Evolutionary conservation across 2,113 vertebrate species (phyloP), one percentile per base, ranked within the genome.

Genomic region (Heterocephalus glaber): DNA sequence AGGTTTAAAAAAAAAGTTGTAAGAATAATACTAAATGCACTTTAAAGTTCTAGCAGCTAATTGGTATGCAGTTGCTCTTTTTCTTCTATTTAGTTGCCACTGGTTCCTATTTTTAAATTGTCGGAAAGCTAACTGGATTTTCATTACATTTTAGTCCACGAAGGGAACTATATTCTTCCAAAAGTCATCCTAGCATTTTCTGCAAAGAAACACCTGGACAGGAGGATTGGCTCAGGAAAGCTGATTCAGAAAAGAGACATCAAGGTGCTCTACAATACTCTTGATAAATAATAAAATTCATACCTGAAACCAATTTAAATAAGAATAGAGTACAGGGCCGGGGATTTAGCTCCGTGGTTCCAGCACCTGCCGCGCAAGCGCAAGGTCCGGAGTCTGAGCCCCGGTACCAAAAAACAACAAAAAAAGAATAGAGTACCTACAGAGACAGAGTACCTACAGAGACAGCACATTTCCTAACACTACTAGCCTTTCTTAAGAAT

Each of bases 121-220:
- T 65, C 82, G 80, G 35, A 90, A 90, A 93, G 35, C 38, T 87
- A 35, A 90, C 10, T 76, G 68, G 70, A 94, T 68, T 92, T 83
- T 72, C 60, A 47, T 52, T 82, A 86, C 16, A 86, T 87, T 96
- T 88, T 70, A 74, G 56, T 65, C 52, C 77, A 58, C 49, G 30
- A 94, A 96, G 28, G 30, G 17, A 93, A 65, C 38, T 44, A 83
- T n/a, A 83, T 84, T 84, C 24, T 90, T 88, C 68, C 24, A 72
- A 70, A 87, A 92, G 17, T 84, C 17, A 89, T 84, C 61, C 85
- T 2, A 79, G 17, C 49, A 26, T 93, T 60, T 85, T 74, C 58
- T 95, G 28, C 22, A 82, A 90, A 76, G 65, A 92, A 47, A 63
- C 56, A 86, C 28, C n/a, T 82, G 63, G 38, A 52, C 44, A 44